Evolutionary conservation across 2,797 vertebrate species (phyloP), one percentile per base, ranked within the genome.

Genomic region (Bradypodion pumilum): DNA sequence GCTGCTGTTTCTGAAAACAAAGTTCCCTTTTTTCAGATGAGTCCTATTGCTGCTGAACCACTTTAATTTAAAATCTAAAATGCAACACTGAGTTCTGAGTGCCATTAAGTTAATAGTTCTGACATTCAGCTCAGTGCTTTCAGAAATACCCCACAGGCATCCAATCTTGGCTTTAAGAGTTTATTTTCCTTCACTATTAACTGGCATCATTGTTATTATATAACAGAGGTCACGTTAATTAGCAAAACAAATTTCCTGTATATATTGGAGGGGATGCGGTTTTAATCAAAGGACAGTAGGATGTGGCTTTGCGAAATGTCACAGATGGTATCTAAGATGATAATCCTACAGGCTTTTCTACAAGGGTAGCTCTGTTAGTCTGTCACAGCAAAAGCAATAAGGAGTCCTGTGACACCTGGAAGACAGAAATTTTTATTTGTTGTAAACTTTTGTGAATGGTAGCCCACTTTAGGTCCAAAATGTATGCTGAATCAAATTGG

Each of bases 181-280:
- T 84, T 84, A 37, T 91, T 84, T 86, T 84, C 7, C 82, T 40
- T 4, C 89, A 88, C 70, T 23, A 29, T 52, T 74, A 35, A 4
- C 13, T 79, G 83, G 40, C n/a, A 56, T 12, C 44, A 83, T 87
- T 1, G n/a, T 78, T 84, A 81, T 76, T 76, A 75, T 60, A 35
- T 76, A 81, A 76, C n/a, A 49, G 65, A 52, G 78, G 63, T 73
- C 6, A 66, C 79, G 80, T 80, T 89, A 46, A 52, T 78, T 79
- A 16, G 42, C 72, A 49, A 25, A 65, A 27, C 74, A 88, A 1
- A 78, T 82, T 85, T 91, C 82, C 82, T 86, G 78, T 0, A 0
- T 7, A 44, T 2, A 3, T 81, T 6, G 10, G 82, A 74, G 35
- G 78, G 70, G 4, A 76, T 69, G 15, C 16, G 23, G 44, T 42